Base-by-base conservation (phyloP, 2,113 vertebrate genomes). In the Lucifuga dentata region DNA sequence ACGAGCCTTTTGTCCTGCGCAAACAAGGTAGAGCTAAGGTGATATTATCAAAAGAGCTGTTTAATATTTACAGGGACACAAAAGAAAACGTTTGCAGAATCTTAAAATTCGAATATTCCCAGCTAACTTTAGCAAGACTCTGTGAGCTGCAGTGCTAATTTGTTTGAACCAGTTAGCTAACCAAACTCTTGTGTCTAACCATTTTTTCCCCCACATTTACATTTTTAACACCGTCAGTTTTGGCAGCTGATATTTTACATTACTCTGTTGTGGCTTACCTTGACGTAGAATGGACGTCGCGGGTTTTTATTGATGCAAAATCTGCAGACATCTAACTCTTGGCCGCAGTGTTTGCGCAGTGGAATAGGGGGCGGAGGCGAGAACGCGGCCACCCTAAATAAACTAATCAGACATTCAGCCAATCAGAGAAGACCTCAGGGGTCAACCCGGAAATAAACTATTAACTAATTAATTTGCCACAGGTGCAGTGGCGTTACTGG, bases 391-490 rank as follows among this genome's bases (percentile, higher is more conserved):
- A 43, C 38, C 11, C 39, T 80, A 76, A 85, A 52, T 87, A 86
- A 86, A 90, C 78, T 86, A 84, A 80, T 86, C 74, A 78, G 55
- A 52, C 0, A 9, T 9, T 75, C 29, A 4, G 63, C 88, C 90
- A 90, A 90, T 91, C 86, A 86, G 67, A 44, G 43, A 0, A 16
- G 39, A 45, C 19, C 15, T 0, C 2, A 41, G 41, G 52, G 15
- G 19, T 45, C 9, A 56, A 5, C 74, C 71, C 67, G 76, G 77
- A 74, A 82, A 56, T 55, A 2, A 3, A 12, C 11, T 8, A 29
- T 29, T 46, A 33, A 51, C 3, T n/a, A 35, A 40, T 50, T 80
- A 61, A 88, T 82, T 79, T 26, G 68, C 40, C 67, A 59, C 83
- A 85, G n/a, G n/a, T n/a, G n/a, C n/a, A n/a, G n/a, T n/a, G n/a